phyloP scores from a whole-genome alignment of 2,113 vertebrate species.

The Nyctibius bracteatus region DNA sequence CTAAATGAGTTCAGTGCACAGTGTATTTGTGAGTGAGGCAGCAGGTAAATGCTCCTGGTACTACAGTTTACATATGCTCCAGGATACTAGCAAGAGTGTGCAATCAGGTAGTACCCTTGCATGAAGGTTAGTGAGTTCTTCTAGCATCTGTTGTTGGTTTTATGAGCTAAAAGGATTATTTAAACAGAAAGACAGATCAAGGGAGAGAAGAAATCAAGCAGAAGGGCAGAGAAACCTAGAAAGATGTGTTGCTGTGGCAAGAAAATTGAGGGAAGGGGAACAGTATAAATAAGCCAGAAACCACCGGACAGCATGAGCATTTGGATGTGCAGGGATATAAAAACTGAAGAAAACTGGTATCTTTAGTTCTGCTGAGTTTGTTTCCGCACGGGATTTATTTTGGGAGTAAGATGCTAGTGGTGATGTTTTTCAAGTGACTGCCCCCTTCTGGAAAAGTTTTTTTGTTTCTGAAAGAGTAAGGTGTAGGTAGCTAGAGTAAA shows the following conservation, averaged over 20 bases:
- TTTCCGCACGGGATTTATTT: neutral
- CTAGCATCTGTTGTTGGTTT: neutral
- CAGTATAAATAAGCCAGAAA: neutral
- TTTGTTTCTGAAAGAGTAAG: neutral
- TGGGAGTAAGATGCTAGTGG: rapidly evolving
- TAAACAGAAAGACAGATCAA: neutral
- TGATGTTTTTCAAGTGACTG: neutral
- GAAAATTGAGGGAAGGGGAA: neutral
- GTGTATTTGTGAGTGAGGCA: neutral
- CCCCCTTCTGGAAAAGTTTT: neutral
- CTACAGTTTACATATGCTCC: neutral
- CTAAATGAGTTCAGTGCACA: neutral
- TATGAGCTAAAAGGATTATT: neutral
- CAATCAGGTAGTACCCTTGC: neutral
- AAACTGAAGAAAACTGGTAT: neutral
- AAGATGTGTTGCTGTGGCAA: neutral
- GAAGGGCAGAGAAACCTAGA: neutral
- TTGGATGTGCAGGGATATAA: neutral
- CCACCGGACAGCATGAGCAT: neutral
- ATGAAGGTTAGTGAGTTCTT: neutral
- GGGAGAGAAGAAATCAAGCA: neutral
- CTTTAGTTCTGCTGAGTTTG: neutral
- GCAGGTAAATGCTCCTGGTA: neutral
- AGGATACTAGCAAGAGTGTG: neutral
- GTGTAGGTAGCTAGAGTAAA: neutral